Percentiles rank a stretch among this genome's conserved stretches.
Evolutionary conservation across 2,113 vertebrate genomes (phyloP).

Genomic region (Plotosus lineatus): DNA sequence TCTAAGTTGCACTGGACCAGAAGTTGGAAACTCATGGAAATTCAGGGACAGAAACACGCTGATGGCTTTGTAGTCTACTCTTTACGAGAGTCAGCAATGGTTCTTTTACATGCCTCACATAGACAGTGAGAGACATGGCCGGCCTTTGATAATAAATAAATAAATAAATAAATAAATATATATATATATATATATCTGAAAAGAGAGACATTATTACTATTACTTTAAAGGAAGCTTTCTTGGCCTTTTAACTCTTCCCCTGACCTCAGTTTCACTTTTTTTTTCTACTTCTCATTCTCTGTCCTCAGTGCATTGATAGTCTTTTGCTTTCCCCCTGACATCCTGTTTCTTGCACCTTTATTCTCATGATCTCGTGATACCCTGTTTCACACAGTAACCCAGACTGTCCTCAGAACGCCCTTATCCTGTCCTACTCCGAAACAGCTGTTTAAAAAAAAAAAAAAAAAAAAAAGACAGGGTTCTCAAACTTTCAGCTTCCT

Average conservation of each 20-base stretch:
- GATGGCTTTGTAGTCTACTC: too few relatives aligned
- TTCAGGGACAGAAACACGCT: too few relatives aligned
- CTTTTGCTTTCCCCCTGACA: neutral
- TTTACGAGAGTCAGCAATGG: too few relatives aligned
- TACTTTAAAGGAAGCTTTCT: neutral
- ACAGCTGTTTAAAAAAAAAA: too few relatives aligned
- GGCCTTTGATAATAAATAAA: too few relatives aligned
- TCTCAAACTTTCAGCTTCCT: conserved; percentile 6
- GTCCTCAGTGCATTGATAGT: neutral
- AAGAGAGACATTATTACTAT: neutral
- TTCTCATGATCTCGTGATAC: neutral
- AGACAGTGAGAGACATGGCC: too few relatives aligned
- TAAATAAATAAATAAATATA: too few relatives aligned
- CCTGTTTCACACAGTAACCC: conserved; percentile 25
- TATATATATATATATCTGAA: too few relatives aligned
- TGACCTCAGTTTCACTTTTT: neutral
- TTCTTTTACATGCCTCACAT: too few relatives aligned
- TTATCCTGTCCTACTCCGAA: neutral
- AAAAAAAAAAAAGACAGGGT: neutral
- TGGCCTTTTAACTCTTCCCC: neutral
- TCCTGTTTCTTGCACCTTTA: conserved; percentile 14
- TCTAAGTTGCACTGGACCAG: too few relatives aligned
- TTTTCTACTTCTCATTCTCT: neutral
- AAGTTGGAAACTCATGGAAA: too few relatives aligned
- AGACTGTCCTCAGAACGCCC: conserved; percentile 23